Evolutionary conservation across 2,888 invertebrate species (phyloP), one percentile per base, ranked within the genome.

Genomic region (Chesias legatella): DNA sequence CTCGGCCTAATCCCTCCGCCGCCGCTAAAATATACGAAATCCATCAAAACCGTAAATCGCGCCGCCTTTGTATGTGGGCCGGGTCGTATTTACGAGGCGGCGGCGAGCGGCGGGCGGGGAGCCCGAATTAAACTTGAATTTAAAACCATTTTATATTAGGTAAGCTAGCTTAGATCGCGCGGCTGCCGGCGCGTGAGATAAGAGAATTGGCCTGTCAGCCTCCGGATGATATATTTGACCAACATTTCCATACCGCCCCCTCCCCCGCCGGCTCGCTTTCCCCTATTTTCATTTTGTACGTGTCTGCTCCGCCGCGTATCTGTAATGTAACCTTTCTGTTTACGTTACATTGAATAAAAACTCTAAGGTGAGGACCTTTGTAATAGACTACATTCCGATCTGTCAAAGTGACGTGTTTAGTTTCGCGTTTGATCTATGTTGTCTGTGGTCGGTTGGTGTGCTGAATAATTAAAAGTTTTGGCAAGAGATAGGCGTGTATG

Each of bases 121-220:
- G 80, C 79, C 79, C 73, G 82, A 86, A 86, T 86, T 86, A 86
- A 86, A 85, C 82, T 85, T 83, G 83, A 86, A 86, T 86, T 88
- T 88, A 86, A 88, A 88, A 86, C 88, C 88, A 86, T 88, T 88
- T 88, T 88, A 88, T 88, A 88, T 88, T 88, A 88, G 86, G 84
- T 85, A 83, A 86, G 88, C 88, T 82, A 82, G 84, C 82, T 86
- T 85, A 88, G 88, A 88, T 88, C 86, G 83, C 77, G 79, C 75
- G 76, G 84, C 80, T 77, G 89, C 85, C 89, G 86, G 85, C 89
- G 88, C 86, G 79, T 73, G 80, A 92, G 93, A 93, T 93, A 93
- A 93, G 93, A 93, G 94, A 94, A 94, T 94, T 94, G 94, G 93
- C 93, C 93, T 94, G 94, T 94, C 94, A 94, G 91, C 91, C 92